These are phyloP conservation scores for Volucella zonaria DNA, from an alignment of 2,888 invertebrate species.

Conservation along the genomic window DNA sequence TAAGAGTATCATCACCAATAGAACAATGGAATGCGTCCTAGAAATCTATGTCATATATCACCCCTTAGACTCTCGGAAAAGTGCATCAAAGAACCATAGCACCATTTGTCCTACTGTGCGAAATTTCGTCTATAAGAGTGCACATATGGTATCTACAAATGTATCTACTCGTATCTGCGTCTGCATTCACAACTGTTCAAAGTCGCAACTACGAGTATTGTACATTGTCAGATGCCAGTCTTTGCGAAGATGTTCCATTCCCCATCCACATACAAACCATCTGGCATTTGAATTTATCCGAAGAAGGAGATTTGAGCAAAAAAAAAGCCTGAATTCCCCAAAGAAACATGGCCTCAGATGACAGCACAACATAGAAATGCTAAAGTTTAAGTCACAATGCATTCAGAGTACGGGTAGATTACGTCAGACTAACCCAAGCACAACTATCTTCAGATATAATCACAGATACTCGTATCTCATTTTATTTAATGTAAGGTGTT, in stretches of 20 bases:
- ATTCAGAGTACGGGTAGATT: conserved; percentile 27
- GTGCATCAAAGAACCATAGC: conserved; percentile 52
- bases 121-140: conserved; percentile 19
- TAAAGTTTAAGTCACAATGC: conserved; percentile 51
- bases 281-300: conserved; percentile 49
- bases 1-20: background rate
- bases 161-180: conserved; percentile 1
- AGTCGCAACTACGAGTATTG: conserved; percentile 25
- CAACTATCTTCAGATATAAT: background rate
- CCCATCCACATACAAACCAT: conserved; percentile 35
- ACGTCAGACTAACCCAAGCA: conserved; percentile 12
- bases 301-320: background rate
- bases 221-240: conserved; percentile 38
- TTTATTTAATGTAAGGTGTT: no score
- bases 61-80: conserved; percentile 47
- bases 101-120: conserved; percentile 60
- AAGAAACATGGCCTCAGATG: conserved; percentile 35
- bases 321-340: conserved; percentile 28
- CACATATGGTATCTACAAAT: background rate
- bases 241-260: conserved; percentile 33
- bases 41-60: conserved; percentile 40
- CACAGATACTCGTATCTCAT: no score
- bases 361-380: conserved; percentile 59
- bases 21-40: conserved; percentile 14
- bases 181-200: conserved; percentile 1